These are phyloP conservation scores for Apodemia duryi DNA, from an alignment of 2,888 invertebrate species.

Conservation along the genomic window DNA sequence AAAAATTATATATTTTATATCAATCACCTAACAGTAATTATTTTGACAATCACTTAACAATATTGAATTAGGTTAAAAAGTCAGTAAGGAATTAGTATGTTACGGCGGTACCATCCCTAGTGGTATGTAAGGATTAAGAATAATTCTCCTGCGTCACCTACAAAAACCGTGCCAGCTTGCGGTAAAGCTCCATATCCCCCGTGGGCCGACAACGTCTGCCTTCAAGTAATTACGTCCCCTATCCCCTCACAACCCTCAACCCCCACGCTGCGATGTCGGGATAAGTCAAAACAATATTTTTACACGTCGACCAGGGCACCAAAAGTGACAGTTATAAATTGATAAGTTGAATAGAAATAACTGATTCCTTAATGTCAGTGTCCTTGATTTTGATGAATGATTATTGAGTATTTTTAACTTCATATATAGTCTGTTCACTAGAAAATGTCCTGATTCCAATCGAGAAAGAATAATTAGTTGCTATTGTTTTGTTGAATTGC, in stretches of 20 bases:
- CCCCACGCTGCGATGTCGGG: slow-evolving; percentile 45
- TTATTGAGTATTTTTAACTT: too few relatives aligned
- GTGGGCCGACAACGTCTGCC: slow-evolving; percentile 60
- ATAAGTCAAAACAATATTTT: slow-evolving; percentile 79
- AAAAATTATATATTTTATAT: too few relatives aligned
- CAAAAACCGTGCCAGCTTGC: slow-evolving; percentile 50
- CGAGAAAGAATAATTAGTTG: too few relatives aligned
- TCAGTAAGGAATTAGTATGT: neutral
- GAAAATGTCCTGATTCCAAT: too few relatives aligned
- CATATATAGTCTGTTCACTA: too few relatives aligned
- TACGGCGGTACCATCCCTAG: slow-evolving; percentile 12
- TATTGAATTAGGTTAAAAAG: neutral
- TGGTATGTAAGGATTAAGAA: slow-evolving; percentile 50
- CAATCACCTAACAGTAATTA: neutral
- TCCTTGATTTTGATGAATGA: neutral
- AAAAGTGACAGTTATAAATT: slow-evolving; percentile 76
- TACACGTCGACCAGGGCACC: slow-evolving; percentile 66
- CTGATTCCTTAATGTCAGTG: slow-evolving; percentile 42
- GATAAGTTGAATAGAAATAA: slow-evolving; percentile 61
- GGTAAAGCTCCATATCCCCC: slow-evolving; percentile 54
- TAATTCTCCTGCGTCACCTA: slow-evolving; percentile 53
- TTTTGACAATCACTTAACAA: neutral
- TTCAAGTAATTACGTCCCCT: slow-evolving; percentile 70
- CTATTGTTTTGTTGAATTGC: too few relatives aligned
- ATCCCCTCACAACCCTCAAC: slow-evolving; percentile 43